Evolutionary conservation across 2,888 invertebrate species (phyloP).

Genomic region (Sicus ferrugineus): DNA sequence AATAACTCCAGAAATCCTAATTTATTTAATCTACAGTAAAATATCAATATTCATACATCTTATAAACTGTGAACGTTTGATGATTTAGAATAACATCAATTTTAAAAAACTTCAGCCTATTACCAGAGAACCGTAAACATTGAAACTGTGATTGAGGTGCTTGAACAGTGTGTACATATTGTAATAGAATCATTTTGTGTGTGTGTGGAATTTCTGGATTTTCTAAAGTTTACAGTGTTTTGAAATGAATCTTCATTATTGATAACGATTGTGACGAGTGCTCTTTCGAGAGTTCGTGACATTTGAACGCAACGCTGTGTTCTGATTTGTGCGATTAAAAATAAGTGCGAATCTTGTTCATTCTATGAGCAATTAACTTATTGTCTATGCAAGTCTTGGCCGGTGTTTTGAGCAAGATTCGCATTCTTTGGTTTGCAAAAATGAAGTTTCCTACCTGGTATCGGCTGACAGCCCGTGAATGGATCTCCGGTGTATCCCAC

Average conservation of each 20-base stretch:
- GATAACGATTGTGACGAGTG: not conserved
- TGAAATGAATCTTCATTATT: not conserved
- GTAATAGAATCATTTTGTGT: no score
- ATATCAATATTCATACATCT: no score
- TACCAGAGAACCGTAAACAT: no score
- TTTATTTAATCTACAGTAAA: no score
- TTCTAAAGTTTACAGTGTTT: not conserved
- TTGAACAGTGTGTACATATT: no score
- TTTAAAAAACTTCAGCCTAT: no score
- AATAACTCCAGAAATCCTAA: no score
- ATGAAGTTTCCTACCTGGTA: constrained; percentile 55
- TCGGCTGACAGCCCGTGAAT: constrained; percentile 71
- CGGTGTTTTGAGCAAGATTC: not conserved
- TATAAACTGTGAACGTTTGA: no score
- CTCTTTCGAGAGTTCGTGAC: not conserved
- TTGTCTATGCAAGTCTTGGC: not conserved
- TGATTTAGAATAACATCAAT: no score
- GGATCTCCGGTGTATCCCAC: constrained; percentile 84
- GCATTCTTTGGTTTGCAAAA: constrained; percentile 10
- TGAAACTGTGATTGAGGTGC: no score
- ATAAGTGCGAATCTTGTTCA: not conserved
- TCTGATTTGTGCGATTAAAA: constrained; percentile 38
- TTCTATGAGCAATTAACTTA: not conserved
- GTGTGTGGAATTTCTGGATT: no score
- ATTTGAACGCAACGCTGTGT: constrained; percentile 27